phyloP scores from a whole-genome alignment of 2,888 invertebrate species.

The Euphydryas editha region DNA sequence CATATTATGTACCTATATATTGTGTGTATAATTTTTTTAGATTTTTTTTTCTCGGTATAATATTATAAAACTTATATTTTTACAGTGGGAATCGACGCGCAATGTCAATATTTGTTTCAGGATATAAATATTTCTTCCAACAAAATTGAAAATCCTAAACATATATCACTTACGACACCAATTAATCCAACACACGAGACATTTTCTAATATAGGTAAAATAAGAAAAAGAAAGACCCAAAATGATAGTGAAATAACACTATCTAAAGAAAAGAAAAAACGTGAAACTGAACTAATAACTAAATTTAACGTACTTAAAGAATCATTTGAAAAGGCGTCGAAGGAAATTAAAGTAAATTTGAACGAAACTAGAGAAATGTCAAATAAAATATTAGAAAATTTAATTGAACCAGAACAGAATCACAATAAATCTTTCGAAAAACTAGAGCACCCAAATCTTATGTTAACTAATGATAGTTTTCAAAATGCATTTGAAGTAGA shows the following conservation, averaged over 20 bases:
- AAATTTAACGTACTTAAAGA: slow-evolving; percentile 62
- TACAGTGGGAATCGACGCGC: slow-evolving; percentile 81
- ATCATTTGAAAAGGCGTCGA: slow-evolving; percentile 57
- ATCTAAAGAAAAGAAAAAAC: slow-evolving; percentile 69
- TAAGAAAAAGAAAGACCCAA: slow-evolving; percentile 62
- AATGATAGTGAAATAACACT: slow-evolving; percentile 49
- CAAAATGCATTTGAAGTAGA: slow-evolving; percentile 42
- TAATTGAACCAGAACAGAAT: slow-evolving; percentile 30
- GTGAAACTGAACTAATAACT: slow-evolving; percentile 59
- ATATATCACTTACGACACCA: neutral
- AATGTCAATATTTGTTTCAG: slow-evolving; percentile 65
- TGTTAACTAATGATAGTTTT: slow-evolving; percentile 13
- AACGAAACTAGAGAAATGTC: slow-evolving; percentile 47
- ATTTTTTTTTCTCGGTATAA: neutral
- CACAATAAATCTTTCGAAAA: slow-evolving; percentile 17
- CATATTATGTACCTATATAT: too few species aligned
- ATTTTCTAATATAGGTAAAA: slow-evolving; percentile 36
- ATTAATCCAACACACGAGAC: neutral
- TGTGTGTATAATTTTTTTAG: neutral
- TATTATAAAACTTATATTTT: slow-evolving; percentile 33
- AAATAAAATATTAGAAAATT: slow-evolving; percentile 45
- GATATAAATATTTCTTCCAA: slow-evolving; percentile 47
- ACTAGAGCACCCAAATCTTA: slow-evolving; percentile 4
- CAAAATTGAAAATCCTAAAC: neutral
- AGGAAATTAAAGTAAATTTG: slow-evolving; percentile 51